Evolutionary conservation across 2,797 vertebrate species (phyloP), one percentile per base, ranked within the genome.

Genomic region (Halcyon leucocephala): DNA sequence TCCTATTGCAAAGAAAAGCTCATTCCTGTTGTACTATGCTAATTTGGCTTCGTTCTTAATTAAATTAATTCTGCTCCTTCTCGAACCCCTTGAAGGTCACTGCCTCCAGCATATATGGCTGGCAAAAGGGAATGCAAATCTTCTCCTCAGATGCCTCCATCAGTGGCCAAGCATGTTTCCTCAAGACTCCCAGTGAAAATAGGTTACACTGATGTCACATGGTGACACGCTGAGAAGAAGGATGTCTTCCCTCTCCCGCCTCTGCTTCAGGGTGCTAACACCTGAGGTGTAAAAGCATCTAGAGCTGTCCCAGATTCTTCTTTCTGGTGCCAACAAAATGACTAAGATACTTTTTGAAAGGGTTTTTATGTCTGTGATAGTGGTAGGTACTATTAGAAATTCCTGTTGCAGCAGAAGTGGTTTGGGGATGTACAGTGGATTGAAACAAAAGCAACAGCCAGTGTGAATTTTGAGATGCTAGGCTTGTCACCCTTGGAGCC

Each of bases 121-220:
- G 72, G 10, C 29, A 31, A 65, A 73, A 66, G 14, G 37, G 35
- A 70, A 5, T 10, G 9, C 9, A n/a, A n/a, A 4, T 49, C 54
- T 33, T 18, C 28, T 60, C 12, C 28, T 82, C 51, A 58, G 41
- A 35, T 82, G 55, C 42, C 37, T 82, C n/a, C 46, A 17, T 15
- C 25, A 48, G 17, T 33, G 65, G 28, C 48, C 66, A 55, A 22
- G 41, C 0, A 0, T n/a, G 15, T 60, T 77, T 86, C 10, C 52
- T 15, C 42, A 35, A 35, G 31, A 25, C 4, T 12, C 15, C 12
- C 35, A 22, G 46, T 17, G 60, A 60, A 82, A 52, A 76, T 1
- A 13, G 26, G 3, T 74, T 66, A 26, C 41, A 4, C 17, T 65
- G 67, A 8, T 44, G 41, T 3, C 62, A 10, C n/a, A 3, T 4